Percentiles rank a stretch among this genome's conserved stretches.
phyloP scores from a whole-genome alignment of 2,797 vertebrate genomes.

The Anolis apletophallus region DNA sequence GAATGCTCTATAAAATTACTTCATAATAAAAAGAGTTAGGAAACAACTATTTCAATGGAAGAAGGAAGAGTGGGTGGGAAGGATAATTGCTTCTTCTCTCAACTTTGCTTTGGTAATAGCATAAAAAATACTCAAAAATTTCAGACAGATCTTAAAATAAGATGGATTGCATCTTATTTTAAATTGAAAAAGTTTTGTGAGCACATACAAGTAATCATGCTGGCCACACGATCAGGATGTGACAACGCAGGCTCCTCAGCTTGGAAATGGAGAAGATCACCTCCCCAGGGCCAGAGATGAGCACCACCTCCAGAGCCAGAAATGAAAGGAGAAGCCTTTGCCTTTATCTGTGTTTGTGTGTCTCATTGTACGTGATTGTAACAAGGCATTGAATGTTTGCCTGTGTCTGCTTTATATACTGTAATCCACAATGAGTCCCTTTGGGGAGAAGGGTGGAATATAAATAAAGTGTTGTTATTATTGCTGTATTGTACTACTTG shows the following conservation, averaged over 20 bases:
- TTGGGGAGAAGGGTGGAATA: too few relatives aligned
- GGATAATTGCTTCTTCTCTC: background rate
- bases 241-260: too few relatives aligned
- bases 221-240: too few relatives aligned
- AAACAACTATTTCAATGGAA: background rate
- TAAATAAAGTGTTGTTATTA: background rate
- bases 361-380: too few relatives aligned
- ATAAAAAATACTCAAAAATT: background rate
- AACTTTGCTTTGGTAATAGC: background rate
- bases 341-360: too few relatives aligned
- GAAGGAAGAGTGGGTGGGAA: background rate
- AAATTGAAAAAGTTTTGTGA: background rate
- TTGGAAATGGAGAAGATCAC: too few relatives aligned
- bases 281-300: too few relatives aligned
- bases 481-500: background rate
- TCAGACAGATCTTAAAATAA: background rate
- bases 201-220: background rate
- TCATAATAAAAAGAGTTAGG: slow-evolving; percentile 33
- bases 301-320: too few relatives aligned
- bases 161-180: background rate
- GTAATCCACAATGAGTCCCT: too few relatives aligned
- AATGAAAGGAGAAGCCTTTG: too few relatives aligned
- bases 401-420: too few relatives aligned
- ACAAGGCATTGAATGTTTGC: too few relatives aligned
- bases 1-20: slow-evolving; percentile 28